A percentile compares a stretch with the other conserved stretches of the same genome.
These are phyloP conservation scores for Sylvietta virens DNA, from an alignment of 2,113 vertebrate species.

Conservation along the genomic window DNA sequence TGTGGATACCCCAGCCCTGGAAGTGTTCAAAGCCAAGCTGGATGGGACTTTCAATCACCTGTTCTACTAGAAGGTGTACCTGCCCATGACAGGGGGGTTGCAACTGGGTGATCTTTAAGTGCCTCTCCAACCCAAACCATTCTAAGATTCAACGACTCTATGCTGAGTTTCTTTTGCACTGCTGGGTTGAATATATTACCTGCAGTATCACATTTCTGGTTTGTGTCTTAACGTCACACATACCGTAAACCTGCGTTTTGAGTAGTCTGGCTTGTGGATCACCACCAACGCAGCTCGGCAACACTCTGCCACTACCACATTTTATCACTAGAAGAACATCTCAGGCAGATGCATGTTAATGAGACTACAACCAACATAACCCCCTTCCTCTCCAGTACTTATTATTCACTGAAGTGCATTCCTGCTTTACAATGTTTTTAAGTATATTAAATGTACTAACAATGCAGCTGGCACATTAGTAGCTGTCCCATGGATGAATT, in stretches of 20 bases:
- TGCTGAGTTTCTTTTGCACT: neutral
- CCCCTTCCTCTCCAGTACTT: neutral
- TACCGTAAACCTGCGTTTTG: neutral
- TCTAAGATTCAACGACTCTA: neutral
- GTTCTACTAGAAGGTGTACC: neutral
- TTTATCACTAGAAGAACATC: neutral
- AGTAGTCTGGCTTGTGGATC: neutral
- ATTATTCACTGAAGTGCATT: neutral
- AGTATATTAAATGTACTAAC: neutral
- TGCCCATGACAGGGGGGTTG: neutral
- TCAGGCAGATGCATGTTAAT: neutral
- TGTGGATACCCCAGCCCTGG: neutral
- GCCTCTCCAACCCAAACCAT: neutral
- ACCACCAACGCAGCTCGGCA: neutral
- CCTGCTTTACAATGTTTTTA: neutral
- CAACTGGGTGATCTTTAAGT: neutral
- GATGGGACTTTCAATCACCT: neutral
- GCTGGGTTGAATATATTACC: neutral
- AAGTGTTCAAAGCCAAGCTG: neutral
- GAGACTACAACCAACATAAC: neutral
- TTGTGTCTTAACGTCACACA: neutral
- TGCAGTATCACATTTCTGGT: neutral
- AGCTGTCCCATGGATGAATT: neutral
- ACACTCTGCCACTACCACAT: neutral
- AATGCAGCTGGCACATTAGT: neutral